These are phyloP conservation scores for Thera obeliscata DNA, from an alignment of 2,888 invertebrate genomes.

Conservation along the genomic window DNA sequence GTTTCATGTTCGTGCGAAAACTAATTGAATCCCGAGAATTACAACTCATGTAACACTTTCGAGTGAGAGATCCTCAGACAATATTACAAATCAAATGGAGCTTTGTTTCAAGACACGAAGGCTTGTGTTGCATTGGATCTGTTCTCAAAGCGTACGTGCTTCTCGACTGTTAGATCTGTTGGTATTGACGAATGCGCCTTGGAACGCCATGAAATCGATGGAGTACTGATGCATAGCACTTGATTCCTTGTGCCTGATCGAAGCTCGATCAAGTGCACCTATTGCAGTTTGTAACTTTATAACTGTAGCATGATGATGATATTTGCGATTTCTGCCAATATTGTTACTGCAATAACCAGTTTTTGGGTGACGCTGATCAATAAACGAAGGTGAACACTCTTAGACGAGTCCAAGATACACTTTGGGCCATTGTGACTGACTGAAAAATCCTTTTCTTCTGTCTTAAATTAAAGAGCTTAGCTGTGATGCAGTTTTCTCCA, in stretches of 20 bases:
- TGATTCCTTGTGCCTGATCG: conserved; percentile 40
- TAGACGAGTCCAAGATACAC: too few species aligned
- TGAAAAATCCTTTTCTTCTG: too few species aligned
- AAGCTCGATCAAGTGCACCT: conserved; percentile 8
- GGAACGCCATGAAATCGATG: conserved; percentile 58
- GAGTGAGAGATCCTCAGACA: conserved; percentile 35
- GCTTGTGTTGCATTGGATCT: conserved; percentile 17
- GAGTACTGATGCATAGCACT: conserved; percentile 40
- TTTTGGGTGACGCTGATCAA: too few species aligned
- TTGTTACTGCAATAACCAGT: too few species aligned
- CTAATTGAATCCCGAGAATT: conserved; percentile 50
- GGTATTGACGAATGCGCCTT: conserved; percentile 59
- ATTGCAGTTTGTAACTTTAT: too few species aligned
- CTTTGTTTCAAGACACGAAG: conserved; percentile 11
- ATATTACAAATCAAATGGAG: conserved; percentile 7
- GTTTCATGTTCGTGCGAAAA: conserved; percentile 40
- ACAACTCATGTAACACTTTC: conserved; percentile 44
- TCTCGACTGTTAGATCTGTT: conserved; percentile 23
- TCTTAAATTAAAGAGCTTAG: too few species aligned
- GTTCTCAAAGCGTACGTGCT: conserved; percentile 26
- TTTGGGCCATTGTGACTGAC: too few species aligned
- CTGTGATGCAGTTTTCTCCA: too few species aligned
- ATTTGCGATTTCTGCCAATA: too few species aligned
- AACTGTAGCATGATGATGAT: too few species aligned
- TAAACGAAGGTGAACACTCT: too few species aligned